A percentile compares a stretch with the other conserved stretches of the same genome.
Evolutionary conservation across 2,113 vertebrate species (phyloP).

Genomic region (Pipa parva): DNA sequence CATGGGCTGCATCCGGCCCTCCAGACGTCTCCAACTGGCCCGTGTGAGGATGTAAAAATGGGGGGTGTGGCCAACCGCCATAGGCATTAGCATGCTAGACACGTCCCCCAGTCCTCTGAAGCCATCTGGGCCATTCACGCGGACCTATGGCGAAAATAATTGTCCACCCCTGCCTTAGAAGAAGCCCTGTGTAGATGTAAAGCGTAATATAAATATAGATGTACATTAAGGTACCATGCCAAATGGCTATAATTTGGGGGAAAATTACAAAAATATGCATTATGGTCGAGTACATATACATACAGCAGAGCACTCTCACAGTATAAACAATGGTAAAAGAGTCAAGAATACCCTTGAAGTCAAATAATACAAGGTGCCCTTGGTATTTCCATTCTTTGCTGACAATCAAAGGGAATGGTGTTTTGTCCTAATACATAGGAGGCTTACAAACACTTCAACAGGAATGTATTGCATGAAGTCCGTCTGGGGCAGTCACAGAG

Average conservation of each 20-base stretch:
- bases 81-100: too few species aligned
- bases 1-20: too few species aligned
- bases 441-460: slow-evolving; percentile 72
- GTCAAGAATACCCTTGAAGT: not conserved
- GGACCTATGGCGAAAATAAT: too few species aligned
- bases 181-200: too few species aligned
- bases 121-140: too few species aligned
- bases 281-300: not conserved
- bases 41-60: too few species aligned
- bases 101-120: too few species aligned
- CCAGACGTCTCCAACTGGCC: too few species aligned
- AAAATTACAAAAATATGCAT: not conserved
- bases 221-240: not conserved
- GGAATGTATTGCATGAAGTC: slow-evolving; percentile 75
- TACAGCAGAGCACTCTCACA: not conserved
- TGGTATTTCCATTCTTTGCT: not conserved
- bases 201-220: not conserved
- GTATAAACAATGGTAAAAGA: not conserved
- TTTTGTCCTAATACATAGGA: slow-evolving; percentile 2
- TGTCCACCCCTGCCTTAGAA: too few species aligned
- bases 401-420: not conserved
- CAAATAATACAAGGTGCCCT: not conserved
- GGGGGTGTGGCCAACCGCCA: too few species aligned
- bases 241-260: not conserved
- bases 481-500: slow-evolving; percentile 74